phyloP scores from a whole-genome alignment of 1,140 invertebrate genomes.

The Papilio glaucus region DNA sequence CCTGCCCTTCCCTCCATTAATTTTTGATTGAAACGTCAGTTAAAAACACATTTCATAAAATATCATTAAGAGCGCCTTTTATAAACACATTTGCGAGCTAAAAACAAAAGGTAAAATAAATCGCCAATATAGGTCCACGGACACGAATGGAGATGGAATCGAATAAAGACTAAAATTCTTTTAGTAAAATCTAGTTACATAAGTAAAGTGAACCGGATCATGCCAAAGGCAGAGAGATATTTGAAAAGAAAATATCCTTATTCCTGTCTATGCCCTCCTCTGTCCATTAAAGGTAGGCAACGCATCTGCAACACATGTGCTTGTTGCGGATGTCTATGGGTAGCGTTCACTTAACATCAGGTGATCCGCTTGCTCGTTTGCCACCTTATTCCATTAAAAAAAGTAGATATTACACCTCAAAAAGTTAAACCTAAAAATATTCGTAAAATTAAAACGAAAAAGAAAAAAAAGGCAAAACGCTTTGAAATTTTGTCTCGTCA shows the following conservation, averaged over 20 bases:
- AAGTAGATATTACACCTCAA: not conserved
- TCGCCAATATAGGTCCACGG: not conserved
- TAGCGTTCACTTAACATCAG: no score
- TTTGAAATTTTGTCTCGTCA: slow-evolving; percentile 7
- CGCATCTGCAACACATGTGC: no score
- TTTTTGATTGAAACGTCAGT: no score
- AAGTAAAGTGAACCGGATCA: slow-evolving; percentile 5
- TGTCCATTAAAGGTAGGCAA: no score
- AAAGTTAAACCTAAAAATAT: no score
- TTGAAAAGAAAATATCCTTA: no score
- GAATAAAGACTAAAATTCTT: not conserved
- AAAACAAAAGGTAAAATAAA: not conserved
- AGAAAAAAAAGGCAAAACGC: not conserved
- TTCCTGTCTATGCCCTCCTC: no score
- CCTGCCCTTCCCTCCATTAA: no score
- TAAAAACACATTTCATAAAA: no score
- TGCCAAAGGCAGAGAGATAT: not conserved
- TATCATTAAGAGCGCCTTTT: not conserved
- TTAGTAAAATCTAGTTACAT: not conserved
- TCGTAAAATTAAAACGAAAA: not conserved
- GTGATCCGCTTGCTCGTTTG: no score
- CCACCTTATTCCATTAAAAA: no score
- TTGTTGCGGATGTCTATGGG: no score
- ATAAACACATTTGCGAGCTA: not conserved
- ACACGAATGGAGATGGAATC: not conserved